Base-by-base conservation (phyloP, 2,797 vertebrate genomes). In the Knipowitschia caucasica region DNA sequence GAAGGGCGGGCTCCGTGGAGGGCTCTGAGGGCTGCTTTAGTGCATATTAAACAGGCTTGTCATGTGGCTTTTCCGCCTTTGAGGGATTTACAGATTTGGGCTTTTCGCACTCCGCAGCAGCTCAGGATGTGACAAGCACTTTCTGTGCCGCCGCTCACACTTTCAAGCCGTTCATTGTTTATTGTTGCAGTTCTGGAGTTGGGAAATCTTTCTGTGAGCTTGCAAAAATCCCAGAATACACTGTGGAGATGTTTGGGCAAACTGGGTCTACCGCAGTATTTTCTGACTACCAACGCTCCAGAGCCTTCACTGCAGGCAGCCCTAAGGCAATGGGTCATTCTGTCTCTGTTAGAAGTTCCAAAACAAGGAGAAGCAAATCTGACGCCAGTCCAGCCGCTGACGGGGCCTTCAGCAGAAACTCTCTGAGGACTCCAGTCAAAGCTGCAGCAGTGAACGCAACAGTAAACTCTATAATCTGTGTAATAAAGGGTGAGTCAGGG, bases 11-110 rank as follows among this genome's bases (percentile, higher is more conserved):
- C 59, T 72, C 75, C 66, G 31, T 15, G 8, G 71, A 68, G 71
- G 78, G 64, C 62, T 77, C 47, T 20, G 11, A 23, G 39, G 39
- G 39, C 46, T 62, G 67, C 55, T 80, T 73, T 66, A 74, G 73
- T 80, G 77, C 72, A 85, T 85, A 86, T 82, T 79, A 84, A 87
- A 67, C 56, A 70, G 58, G 49, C 42, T 59, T 75, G 74, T 81
- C 81, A 73, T 70, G 67, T 71, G 53, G 62, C 54, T 56, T 69
- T 73, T 62, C 17, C 59, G 67, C 71, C 67, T 81, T 59, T 56
- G 54, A 40, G 39, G 78, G 71, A 75, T 80, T 80, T 80, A 71
- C n/a, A 77, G 67, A 80, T 83, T 86, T 69, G 73, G 73, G 76
- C 77, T 71, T 66, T 67, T 77, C 7, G 2, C 71, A 60, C 77